phyloP scores from a whole-genome alignment of 2,113 vertebrate species.

The Onychostoma macrolepis region DNA sequence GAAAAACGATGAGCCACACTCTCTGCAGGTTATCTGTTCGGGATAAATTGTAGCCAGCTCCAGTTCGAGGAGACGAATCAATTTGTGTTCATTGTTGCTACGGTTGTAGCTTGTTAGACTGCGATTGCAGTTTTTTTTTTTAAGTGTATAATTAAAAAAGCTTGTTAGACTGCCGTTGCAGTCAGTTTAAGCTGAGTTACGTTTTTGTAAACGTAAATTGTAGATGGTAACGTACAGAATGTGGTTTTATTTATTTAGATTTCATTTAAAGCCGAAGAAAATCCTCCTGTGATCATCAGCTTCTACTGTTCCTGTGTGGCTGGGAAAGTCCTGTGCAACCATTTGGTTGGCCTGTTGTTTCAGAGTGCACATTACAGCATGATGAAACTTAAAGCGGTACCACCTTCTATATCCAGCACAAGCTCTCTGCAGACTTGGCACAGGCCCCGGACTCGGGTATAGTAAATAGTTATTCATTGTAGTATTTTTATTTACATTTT shows the following conservation, averaged over 20 bases:
- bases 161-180: neutral
- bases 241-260: neutral
- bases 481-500: neutral
- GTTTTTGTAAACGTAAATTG: neutral
- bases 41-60: neutral
- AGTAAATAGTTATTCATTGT: neutral
- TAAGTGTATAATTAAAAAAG: neutral
- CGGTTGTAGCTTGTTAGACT: no score
- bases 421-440: neutral
- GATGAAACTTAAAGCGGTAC: neutral
- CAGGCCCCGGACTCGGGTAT: neutral
- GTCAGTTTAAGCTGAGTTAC: neutral
- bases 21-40: neutral
- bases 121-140: no score
- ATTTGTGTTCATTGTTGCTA: neutral
- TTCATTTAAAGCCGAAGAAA: neutral
- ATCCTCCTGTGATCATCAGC: no score
- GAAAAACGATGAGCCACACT: no score
- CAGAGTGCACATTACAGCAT: constrained; percentile 8
- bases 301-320: no score
- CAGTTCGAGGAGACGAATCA: no score
- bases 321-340: no score
- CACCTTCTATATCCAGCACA: neutral
- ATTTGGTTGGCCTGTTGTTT: neutral
- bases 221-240: neutral